Conservation (phyloP, 1,140 invertebrate species). For the Caenorhabditis briggsae region DNA sequence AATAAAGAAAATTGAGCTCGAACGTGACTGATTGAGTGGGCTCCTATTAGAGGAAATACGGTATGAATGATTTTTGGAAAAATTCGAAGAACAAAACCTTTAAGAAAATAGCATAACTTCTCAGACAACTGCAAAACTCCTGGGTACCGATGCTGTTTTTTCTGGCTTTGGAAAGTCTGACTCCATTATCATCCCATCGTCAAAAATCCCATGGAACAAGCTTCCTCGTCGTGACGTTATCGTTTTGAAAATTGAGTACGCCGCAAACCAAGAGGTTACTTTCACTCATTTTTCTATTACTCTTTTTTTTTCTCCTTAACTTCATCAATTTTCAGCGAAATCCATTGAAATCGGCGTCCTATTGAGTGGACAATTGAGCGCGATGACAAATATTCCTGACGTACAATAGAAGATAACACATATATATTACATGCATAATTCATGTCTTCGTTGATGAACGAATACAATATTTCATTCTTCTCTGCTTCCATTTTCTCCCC, state of each 20-base stretch:
- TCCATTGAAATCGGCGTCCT: not conserved
- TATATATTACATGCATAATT: constrained; percentile 40
- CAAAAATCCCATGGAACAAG: constrained; percentile 62
- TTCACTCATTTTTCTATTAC: too few species aligned
- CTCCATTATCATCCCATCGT: constrained; percentile 59
- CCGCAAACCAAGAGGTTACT: constrained; percentile 54
- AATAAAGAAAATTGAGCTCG: too few species aligned
- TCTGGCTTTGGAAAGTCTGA: constrained; percentile 11
- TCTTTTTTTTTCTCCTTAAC: too few species aligned
- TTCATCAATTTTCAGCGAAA: constrained; percentile 2
- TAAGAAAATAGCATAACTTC: constrained; percentile 4
- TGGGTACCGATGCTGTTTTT: constrained; percentile 67
- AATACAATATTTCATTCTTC: constrained; percentile 30
- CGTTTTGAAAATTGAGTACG: constrained; percentile 74
- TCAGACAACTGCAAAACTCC: constrained; percentile 68
- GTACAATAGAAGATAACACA: constrained; percentile 26
- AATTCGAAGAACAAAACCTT: too few species aligned
- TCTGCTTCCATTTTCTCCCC: not conserved
- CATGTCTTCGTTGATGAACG: constrained; percentile 15
- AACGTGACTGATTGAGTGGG: too few species aligned
- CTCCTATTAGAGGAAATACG: too few species aligned
- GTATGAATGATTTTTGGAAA: too few species aligned
- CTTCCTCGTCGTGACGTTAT: constrained; percentile 66
- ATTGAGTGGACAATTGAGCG: not conserved
- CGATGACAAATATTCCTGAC: not conserved